A percentile compares a stretch with the other conserved stretches of the same genome.
These are phyloP conservation scores for Pelosia muscerda DNA, from an alignment of 2,888 invertebrate genomes.

Conservation along the genomic window DNA sequence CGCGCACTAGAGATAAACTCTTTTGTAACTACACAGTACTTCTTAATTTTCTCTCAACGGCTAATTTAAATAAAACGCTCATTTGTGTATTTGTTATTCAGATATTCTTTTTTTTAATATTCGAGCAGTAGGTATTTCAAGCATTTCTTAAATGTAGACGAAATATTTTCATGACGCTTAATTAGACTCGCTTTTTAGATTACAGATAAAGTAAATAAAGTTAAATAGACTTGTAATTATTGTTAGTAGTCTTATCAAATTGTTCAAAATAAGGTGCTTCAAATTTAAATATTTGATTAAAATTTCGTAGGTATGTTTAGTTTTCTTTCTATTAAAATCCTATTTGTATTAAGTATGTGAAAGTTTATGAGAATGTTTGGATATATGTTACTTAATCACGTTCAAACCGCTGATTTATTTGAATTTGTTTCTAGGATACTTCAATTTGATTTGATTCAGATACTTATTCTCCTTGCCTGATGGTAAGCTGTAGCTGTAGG, in stretches of 20 bases:
- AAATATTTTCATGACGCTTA: conserved; percentile 21
- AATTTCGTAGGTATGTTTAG: no score
- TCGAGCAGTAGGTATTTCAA: conserved; percentile 10
- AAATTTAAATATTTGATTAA: no score
- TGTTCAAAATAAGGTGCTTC: neutral
- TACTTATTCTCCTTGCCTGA: no score
- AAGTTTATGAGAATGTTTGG: no score
- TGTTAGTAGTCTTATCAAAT: neutral
- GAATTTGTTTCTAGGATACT: no score
- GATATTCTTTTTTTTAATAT: conserved; percentile 19
- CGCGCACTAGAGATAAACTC: conserved; percentile 61
- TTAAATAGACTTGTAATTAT: neutral
- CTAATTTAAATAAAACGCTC: conserved; percentile 62
- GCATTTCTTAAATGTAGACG: conserved; percentile 24
- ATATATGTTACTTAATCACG: no score
- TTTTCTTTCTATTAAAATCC: no score
- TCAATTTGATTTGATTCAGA: no score
- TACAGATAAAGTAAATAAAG: neutral
- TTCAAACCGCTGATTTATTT: no score
- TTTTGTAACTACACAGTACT: conserved; percentile 55
- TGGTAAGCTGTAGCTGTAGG: no score
- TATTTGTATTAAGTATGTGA: no score
- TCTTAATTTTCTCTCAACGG: conserved; percentile 62
- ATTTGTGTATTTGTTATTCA: conserved; percentile 43
- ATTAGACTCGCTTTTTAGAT: conserved; percentile 18